These are phyloP conservation scores for Diloba caeruleocephala DNA, from an alignment of 2,888 invertebrate species.

Conservation along the genomic window DNA sequence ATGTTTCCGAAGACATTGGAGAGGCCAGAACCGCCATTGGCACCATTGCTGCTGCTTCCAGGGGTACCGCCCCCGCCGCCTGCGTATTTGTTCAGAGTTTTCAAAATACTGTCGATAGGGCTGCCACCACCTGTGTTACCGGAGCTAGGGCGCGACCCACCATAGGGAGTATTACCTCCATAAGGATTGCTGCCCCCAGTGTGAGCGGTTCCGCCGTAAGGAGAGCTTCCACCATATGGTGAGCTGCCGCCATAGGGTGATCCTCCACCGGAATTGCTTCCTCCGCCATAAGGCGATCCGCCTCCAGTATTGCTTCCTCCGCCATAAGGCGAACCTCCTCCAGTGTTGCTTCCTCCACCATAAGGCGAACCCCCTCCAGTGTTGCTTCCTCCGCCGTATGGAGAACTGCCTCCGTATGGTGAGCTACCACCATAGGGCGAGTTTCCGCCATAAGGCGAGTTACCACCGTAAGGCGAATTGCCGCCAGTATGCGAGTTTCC, in stretches of 20 bases:
- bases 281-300: conserved; percentile 49
- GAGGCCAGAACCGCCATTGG: conserved; percentile 56
- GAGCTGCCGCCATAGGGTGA: conserved; percentile 53
- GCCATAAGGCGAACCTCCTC: conserved; percentile 39
- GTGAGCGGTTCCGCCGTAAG: conserved; percentile 53
- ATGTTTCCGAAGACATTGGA: conserved; percentile 68
- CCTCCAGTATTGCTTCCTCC: conserved; percentile 37
- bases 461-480: conserved; percentile 46
- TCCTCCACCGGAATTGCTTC: no score
- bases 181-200: conserved; percentile 52
- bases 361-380: conserved; percentile 51
- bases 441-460: conserved; percentile 46
- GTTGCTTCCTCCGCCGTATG: conserved; percentile 49
- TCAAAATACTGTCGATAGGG: conserved; percentile 70
- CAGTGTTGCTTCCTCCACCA: conserved; percentile 25
- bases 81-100: conserved; percentile 71
- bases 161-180: conserved; percentile 56
- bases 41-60: conserved; percentile 20
- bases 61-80: conserved; percentile 37
- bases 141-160: conserved; percentile 53
- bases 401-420: conserved; percentile 59
- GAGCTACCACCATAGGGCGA: conserved; percentile 51
- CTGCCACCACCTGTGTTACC: conserved; percentile 61
- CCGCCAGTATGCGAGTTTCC: conserved; percentile 50
- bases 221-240: conserved; percentile 54